Percentiles rank a stretch among this genome's conserved stretches.
Conservation (phyloP, 2,113 vertebrate genomes). For the Calonectris borealis region DNA sequence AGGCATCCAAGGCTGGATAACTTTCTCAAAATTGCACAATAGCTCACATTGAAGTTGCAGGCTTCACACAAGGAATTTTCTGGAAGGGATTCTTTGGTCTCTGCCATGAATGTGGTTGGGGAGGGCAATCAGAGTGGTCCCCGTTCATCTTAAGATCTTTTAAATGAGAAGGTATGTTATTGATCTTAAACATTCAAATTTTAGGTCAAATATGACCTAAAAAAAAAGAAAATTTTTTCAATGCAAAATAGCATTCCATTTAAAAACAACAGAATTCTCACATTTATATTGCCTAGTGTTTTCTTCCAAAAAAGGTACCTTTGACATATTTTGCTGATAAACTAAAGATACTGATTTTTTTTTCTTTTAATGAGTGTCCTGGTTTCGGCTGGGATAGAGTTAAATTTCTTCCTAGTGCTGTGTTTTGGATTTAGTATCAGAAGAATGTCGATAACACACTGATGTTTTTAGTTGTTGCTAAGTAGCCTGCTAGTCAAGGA, state of each 20-base stretch:
- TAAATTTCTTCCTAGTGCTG: no score
- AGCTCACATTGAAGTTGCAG: background rate
- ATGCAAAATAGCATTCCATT: background rate
- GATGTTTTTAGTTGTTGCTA: no score
- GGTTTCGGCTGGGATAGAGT: no score
- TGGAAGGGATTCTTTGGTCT: background rate
- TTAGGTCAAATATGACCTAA: background rate
- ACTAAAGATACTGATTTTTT: background rate
- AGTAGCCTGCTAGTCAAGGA: no score
- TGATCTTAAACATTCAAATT: background rate
- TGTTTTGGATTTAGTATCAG: no score
- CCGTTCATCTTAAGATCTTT: background rate
- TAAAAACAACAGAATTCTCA: background rate
- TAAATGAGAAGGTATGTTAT: background rate
- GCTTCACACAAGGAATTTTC: background rate
- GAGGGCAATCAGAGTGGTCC: background rate
- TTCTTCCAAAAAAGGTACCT: background rate
- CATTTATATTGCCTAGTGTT: background rate
- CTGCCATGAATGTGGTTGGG: background rate
- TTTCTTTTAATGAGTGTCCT: background rate
- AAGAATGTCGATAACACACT: no score
- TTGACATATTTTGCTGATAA: background rate
- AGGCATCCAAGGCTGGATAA: background rate
- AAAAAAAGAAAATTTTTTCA: background rate
- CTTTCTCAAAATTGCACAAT: background rate